Percentiles rank a stretch among this genome's conserved stretches.
Conservation (phyloP, 2,113 vertebrate species). For the Pseudorhombus dupliciocellatus region DNA sequence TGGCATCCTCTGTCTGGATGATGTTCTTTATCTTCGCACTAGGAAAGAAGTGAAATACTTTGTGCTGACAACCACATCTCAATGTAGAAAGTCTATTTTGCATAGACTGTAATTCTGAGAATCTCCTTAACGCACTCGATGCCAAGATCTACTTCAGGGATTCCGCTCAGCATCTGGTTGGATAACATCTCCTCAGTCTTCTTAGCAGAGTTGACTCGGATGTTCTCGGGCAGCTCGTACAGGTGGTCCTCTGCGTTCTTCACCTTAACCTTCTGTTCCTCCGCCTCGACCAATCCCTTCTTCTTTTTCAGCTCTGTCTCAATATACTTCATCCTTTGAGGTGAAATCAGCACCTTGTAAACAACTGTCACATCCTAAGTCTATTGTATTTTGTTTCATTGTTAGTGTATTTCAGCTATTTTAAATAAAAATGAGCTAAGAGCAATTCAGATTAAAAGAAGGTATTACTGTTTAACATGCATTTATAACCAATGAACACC, state of each 20-base stretch:
- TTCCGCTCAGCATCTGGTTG: conserved; percentile 99
- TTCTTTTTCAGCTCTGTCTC: conserved; percentile 97
- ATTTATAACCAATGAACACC: too few relatives aligned
- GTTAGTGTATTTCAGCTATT: not conserved
- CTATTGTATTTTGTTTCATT: not conserved
- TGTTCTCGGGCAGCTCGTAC: conserved; percentile 94
- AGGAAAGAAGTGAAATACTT: not conserved
- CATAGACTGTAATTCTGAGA: not conserved
- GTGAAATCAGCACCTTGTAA: not conserved
- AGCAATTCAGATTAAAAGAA: not conserved
- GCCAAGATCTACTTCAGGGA: conserved; percentile 96
- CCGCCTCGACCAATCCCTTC: conserved; percentile 92
- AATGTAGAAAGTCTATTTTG: not conserved
- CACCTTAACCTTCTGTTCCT: conserved; percentile 91
- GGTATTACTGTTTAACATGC: not conserved
- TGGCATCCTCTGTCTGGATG: conserved; percentile 95
- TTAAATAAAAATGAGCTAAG: not conserved
- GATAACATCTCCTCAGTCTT: conserved; percentile 99
- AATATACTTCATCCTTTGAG: conserved; percentile 98
- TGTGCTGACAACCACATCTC: not conserved
- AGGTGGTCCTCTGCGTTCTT: conserved; percentile 95
- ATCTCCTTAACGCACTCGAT: conserved; percentile 87
- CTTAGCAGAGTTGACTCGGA: conserved; percentile 94
- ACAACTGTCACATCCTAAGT: not conserved
- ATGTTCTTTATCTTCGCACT: conserved; percentile 99